These are phyloP conservation scores for Rhegmatorhina hoffmannsi DNA, from an alignment of 2,113 vertebrate species.

Conservation along the genomic window DNA sequence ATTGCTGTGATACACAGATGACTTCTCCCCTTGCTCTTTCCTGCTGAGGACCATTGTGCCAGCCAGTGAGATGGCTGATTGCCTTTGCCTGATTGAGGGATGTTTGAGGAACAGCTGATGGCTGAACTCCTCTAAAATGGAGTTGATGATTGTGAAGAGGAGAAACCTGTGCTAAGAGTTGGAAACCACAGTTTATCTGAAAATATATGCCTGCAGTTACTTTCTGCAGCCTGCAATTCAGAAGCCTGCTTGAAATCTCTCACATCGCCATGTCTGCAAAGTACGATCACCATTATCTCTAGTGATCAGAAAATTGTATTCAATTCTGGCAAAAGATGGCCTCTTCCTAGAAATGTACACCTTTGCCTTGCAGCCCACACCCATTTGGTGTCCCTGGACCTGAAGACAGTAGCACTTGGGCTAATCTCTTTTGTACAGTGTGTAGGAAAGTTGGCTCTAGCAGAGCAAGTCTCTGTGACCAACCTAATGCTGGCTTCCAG, in stretches of 20 bases:
- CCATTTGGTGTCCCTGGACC: not conserved
- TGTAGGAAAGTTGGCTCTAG: not conserved
- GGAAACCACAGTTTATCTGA: not conserved
- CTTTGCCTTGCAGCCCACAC: not conserved
- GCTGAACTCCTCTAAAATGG: not conserved
- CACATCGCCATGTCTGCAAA: rapidly evolving
- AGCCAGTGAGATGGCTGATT: not conserved
- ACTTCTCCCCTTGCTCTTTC: constrained; percentile 7
- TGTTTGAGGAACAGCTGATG: not conserved
- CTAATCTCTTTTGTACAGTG: not conserved
- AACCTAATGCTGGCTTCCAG: not conserved
- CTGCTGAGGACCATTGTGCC: not conserved
- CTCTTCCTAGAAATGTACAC: not conserved
- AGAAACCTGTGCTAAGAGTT: not conserved
- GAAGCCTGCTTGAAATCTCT: not conserved
- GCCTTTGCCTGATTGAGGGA: not conserved
- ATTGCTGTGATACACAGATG: not conserved
- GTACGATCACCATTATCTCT: not conserved
- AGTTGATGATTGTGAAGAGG: not conserved
- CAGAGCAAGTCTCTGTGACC: not conserved
- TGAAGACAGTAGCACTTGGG: not conserved
- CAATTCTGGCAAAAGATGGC: not conserved
- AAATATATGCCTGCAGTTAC: not conserved
- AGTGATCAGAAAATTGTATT: not conserved
- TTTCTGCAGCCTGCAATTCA: not conserved